Evolutionary conservation across 2,113 vertebrate genomes (phyloP).

Genomic region (Monarcha castaneiventris): DNA sequence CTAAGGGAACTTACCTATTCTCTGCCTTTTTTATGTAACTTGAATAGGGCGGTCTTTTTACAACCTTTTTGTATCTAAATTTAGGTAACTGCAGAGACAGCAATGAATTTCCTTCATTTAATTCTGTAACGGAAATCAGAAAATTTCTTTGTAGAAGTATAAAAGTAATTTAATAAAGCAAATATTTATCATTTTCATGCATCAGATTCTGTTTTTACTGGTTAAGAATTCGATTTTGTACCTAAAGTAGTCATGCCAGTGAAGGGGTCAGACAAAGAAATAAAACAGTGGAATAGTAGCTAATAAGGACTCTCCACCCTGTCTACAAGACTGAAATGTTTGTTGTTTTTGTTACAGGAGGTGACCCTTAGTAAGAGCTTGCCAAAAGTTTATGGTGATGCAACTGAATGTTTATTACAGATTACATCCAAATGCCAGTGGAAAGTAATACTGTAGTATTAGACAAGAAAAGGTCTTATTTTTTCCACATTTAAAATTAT

Average conservation of each 20-base stretch:
- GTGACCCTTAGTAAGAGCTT: neutral
- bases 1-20: constrained; percentile 31
- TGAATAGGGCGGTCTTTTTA: constrained; percentile 31
- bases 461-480: neutral
- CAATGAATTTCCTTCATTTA: constrained; percentile 43
- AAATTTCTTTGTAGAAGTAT: constrained; percentile 53
- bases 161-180: constrained; percentile 71
- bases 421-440: neutral
- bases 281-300: neutral
- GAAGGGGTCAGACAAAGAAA: neutral
- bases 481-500: neutral
- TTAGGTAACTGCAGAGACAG: constrained; percentile 46
- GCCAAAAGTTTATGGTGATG: neutral
- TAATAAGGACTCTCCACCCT: neutral
- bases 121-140: constrained; percentile 21
- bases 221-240: neutral
- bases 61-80: constrained; percentile 60
- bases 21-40: constrained; percentile 44
- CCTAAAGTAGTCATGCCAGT: neutral
- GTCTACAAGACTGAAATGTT: neutral
- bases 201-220: neutral
- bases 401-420: neutral
- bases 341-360: neutral
- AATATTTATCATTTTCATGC: constrained; percentile 58
- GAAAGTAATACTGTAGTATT: neutral